phyloP scores from a whole-genome alignment of 23 tunicate genomes.

The Clavelina lepadiformis region DNA sequence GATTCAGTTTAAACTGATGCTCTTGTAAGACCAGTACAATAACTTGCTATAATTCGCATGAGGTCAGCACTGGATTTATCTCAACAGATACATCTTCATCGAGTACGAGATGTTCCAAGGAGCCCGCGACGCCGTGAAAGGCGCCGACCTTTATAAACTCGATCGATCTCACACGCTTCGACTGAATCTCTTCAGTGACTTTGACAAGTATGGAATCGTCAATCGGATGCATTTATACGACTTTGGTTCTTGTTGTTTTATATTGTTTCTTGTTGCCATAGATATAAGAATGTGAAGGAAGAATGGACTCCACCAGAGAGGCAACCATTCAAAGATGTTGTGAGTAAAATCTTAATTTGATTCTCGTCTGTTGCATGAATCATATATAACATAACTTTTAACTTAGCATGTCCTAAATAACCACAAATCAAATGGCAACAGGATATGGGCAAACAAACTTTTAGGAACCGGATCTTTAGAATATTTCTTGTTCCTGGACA shows the following conservation, averaged over 20 bases:
- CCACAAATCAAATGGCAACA: no score
- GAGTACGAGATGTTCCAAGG: slow-evolving; percentile 52
- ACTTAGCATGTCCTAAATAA: no score
- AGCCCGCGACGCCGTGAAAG: slow-evolving; percentile 66
- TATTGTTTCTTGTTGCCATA: background rate
- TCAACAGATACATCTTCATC: slow-evolving; percentile 80
- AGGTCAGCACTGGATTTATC: no score
- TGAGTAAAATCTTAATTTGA: no score
- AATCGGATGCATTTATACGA: no score
- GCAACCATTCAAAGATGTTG: slow-evolving; percentile 66
- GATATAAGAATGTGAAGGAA: slow-evolving; percentile 26
- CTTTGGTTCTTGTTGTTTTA: background rate
- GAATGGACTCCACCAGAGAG: slow-evolving; percentile 52
- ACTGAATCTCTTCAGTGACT: slow-evolving; percentile 78
- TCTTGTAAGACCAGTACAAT: background rate
- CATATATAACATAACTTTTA: no score
- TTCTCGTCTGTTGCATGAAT: no score
- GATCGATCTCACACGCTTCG: slow-evolving; percentile 86
- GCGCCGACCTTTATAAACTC: slow-evolving; percentile 60
- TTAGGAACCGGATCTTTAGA: no score
- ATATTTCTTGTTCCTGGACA: no score
- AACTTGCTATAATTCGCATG: background rate
- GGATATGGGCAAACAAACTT: no score
- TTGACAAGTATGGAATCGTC: slow-evolving; percentile 57
- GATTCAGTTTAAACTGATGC: background rate